phyloP scores from a whole-genome alignment of 2,113 vertebrate species.

The Hyla sarda region DNA sequence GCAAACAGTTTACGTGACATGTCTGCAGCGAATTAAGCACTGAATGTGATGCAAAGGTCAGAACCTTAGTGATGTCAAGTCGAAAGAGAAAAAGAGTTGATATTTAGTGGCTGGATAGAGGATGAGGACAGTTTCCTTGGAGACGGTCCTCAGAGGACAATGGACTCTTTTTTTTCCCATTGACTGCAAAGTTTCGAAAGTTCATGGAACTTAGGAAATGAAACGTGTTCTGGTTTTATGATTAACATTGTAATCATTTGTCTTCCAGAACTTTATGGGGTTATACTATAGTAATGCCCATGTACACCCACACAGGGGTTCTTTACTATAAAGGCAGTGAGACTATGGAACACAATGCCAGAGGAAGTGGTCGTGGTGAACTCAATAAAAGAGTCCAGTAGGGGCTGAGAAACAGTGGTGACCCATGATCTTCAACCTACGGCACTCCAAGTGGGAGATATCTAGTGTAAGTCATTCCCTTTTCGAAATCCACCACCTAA shows the following conservation, averaged over 20 bases:
- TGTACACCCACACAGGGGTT: too few relatives aligned
- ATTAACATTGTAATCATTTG: background rate
- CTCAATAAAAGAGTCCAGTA: too few relatives aligned
- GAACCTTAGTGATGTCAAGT: constrained; percentile 2
- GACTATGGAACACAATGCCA: too few relatives aligned
- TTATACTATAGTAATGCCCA: too few relatives aligned
- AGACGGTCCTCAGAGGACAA: constrained; percentile 3
- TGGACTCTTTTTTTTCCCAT: background rate
- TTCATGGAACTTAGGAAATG: background rate
- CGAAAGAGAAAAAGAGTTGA: background rate
- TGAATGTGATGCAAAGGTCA: constrained; percentile 37
- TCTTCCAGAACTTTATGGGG: background rate
- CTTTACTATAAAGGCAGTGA: too few relatives aligned
- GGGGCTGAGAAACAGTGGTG: too few relatives aligned
- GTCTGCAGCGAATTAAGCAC: constrained; percentile 29
- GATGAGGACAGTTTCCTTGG: constrained; percentile 28
- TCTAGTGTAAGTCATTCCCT: too few relatives aligned
- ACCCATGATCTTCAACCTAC: too few relatives aligned
- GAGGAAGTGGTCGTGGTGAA: too few relatives aligned
- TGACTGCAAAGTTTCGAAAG: constrained; percentile 45
- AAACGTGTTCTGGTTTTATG: background rate
- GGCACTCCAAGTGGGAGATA: too few relatives aligned
- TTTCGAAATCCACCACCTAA: too few relatives aligned
- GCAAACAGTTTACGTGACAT: constrained; percentile 17
- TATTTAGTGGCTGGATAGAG: background rate